Conservation (phyloP, 2,113 vertebrate species). For the Microtus oregoni region DNA sequence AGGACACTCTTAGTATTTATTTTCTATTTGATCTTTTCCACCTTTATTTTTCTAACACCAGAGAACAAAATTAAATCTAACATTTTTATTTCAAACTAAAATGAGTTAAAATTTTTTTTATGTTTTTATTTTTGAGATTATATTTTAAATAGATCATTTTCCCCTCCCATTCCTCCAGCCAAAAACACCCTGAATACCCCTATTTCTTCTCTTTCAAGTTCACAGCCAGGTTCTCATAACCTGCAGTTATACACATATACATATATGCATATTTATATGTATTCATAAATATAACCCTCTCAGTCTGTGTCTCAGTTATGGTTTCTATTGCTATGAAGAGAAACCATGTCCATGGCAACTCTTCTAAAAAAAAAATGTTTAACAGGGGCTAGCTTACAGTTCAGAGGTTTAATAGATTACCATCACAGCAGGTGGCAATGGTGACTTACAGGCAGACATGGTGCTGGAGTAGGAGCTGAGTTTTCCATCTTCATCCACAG, state of each 20-base stretch:
- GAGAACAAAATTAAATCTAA: not conserved
- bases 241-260: not conserved
- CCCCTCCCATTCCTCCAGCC: not conserved
- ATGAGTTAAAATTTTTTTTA: not conserved
- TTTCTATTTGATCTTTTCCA: not conserved
- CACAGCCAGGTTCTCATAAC: not conserved
- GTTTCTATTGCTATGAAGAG: no score
- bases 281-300: not conserved
- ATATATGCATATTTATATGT: not conserved
- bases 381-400: no score
- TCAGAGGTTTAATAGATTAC: no score
- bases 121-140: not conserved
- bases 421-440: no score
- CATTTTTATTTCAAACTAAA: not conserved
- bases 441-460: no score
- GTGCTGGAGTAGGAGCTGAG: no score
- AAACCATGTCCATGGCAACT: no score
- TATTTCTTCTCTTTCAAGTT: not conserved
- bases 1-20: not conserved
- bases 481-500: no score
- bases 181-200: not conserved
- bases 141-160: not conserved
- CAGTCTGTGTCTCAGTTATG: not conserved
- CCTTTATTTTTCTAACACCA: not conserved
- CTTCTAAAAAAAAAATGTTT: no score